phyloP scores from a whole-genome alignment of 2,113 vertebrate species.

The Clupea harengus region DNA sequence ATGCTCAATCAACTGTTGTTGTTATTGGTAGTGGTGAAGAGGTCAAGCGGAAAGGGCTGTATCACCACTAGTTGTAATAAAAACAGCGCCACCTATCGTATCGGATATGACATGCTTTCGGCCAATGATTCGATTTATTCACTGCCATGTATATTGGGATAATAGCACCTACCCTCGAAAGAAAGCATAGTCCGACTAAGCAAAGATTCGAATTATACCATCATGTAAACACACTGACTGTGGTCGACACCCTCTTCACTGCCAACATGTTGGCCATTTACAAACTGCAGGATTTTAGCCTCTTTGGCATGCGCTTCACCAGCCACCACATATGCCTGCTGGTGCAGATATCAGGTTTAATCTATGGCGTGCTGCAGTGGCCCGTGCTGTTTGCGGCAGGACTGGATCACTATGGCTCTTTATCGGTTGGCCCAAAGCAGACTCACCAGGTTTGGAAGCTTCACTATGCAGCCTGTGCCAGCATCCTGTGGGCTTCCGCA shows the following conservation, averaged over 20 bases:
- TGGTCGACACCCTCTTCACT: slow-evolving; percentile 70
- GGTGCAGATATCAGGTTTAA: slow-evolving; percentile 72
- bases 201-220: no score
- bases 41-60: no score
- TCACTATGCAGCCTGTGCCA: slow-evolving; percentile 50
- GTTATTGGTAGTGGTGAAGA: no score
- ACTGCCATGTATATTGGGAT: no score
- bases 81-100: no score
- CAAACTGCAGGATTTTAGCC: slow-evolving; percentile 58
- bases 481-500: slow-evolving; percentile 65
- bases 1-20: no score
- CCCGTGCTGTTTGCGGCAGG: slow-evolving; percentile 65
- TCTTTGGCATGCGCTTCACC: slow-evolving; percentile 72
- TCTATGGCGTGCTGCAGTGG: slow-evolving; percentile 69
- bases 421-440: slow-evolving; percentile 48
- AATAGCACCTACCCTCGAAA: no score
- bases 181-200: no score
- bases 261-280: slow-evolving; percentile 60
- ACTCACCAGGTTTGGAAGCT: slow-evolving; percentile 43
- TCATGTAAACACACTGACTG: no score
- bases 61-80: no score
- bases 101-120: no score
- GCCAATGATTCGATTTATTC: no score
- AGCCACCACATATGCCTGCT: slow-evolving; percentile 79
- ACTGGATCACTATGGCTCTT: slow-evolving; percentile 71